These are phyloP conservation scores for Leucoraja ocellata DNA, from an alignment of 2,797 vertebrate species.

Conservation along the genomic window DNA sequence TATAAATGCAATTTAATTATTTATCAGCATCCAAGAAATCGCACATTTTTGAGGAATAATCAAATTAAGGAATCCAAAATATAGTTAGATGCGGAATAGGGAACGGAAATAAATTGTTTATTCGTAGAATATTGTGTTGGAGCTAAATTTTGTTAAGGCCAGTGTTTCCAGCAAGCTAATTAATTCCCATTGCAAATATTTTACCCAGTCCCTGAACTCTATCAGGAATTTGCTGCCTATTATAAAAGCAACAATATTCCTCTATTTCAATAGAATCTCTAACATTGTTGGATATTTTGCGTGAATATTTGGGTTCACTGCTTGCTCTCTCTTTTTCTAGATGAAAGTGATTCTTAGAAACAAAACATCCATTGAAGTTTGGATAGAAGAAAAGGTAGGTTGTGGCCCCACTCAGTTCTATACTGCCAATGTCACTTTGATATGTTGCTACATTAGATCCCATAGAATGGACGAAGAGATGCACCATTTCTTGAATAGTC, in stretches of 20 bases:
- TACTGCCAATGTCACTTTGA: no score
- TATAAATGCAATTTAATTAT: neutral
- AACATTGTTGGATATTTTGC: neutral
- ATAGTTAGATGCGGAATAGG: neutral
- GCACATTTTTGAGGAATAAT: neutral
- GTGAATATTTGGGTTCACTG: neutral
- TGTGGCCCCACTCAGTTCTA: neutral
- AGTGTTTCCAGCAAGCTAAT: neutral
- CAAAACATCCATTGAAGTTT: conserved; percentile 96
- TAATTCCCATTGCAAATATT: neutral
- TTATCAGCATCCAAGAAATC: neutral
- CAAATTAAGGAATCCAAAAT: neutral
- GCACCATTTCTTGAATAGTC: no score
- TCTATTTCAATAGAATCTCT: neutral
- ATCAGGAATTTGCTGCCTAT: conserved; percentile 37
- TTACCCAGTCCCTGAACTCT: neutral
- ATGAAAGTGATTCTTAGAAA: conserved; percentile 96
- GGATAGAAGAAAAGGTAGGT: conserved; percentile 98
- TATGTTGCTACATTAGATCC: no score
- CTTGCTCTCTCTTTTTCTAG: conserved; percentile 54
- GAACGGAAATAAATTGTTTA: neutral
- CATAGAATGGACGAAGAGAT: no score
- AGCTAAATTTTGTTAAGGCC: neutral
- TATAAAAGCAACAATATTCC: conserved; percentile 36
- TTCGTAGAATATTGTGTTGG: neutral